Base-by-base conservation (phyloP, 2,888 invertebrate genomes). In the Siphonodentalium dalli region DNA sequence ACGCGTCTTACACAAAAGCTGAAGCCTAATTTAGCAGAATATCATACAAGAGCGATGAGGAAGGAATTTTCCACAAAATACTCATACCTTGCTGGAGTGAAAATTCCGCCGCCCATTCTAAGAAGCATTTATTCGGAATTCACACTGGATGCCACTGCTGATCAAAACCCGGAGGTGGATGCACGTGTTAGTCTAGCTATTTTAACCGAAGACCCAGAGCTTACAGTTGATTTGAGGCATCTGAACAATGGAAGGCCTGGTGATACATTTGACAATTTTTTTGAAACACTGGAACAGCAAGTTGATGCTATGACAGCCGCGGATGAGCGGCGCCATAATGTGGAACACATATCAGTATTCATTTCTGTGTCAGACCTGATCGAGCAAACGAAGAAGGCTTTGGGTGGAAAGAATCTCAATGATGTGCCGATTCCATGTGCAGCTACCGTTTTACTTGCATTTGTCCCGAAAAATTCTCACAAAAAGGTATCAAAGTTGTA, bases 321-420 rank as follows among this genome's bases (percentile, higher is more conserved):
- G 9, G 60, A 55, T 45, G 56, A 52, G 31, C 21, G 63, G 20
- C 37, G 60, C 9, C 60, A 63, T 41, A 45, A 41, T 20, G 48
- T 59, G 11, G 34, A 43, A 11, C 60, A 63, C 27, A 42, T 60
- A n/a, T 31, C 44, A 11, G 27, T 51, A 27, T 59, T 40, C 38
- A 50, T 63, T 8, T 63, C 63, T 34, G 50, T 63, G 0, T 26
- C 20, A 27, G 58, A 60, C 37, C 29, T 63, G n/a, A 60, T 63
- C 9, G 27, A 35, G 20, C 31, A 58, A 15, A 50, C 47, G 8
- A 21, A 29, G 18, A 42, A 42, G 51, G n/a, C n/a, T n/a, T n/a
- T n/a, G n/a, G n/a, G n/a, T n/a, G n/a, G n/a, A n/a, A n/a, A n/a
- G n/a, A n/a, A n/a, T n/a, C n/a, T n/a, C n/a, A n/a, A n/a, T n/a